These are phyloP conservation scores for Melitaea cinxia DNA, from an alignment of 1,140 invertebrate genomes.

Conservation along the genomic window DNA sequence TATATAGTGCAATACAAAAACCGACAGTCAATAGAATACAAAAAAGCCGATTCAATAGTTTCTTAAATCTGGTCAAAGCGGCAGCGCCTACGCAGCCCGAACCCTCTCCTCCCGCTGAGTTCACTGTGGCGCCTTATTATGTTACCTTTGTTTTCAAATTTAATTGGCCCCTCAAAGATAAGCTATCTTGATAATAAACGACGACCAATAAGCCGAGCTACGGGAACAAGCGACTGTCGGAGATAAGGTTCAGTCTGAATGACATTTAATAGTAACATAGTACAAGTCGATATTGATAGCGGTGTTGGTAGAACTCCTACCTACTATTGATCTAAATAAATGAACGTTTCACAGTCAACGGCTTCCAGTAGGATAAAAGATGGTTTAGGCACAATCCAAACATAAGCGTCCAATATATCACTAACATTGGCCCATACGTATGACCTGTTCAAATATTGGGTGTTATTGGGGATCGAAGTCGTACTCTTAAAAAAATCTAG, in stretches of 20 bases:
- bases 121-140: slow-evolving; percentile 78
- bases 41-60: slow-evolving; percentile 52
- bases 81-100: slow-evolving; percentile 68
- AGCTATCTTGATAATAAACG: slow-evolving; percentile 81
- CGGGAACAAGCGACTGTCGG: slow-evolving; percentile 63
- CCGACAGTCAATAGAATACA: slow-evolving; percentile 21
- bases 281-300: slow-evolving; percentile 28
- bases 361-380: no score
- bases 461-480: no score
- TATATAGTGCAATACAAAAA: not conserved
- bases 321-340: not conserved
- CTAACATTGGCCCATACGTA: no score
- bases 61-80: slow-evolving; percentile 64
- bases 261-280: slow-evolving; percentile 62
- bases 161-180: slow-evolving; percentile 80
- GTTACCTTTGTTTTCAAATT: slow-evolving; percentile 81
- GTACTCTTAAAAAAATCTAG: no score
- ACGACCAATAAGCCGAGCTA: slow-evolving; percentile 77
- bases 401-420: no score
- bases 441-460: no score
- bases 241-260: slow-evolving; percentile 64
- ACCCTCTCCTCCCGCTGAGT: slow-evolving; percentile 40
- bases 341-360: no score
- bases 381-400: no score
- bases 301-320: slow-evolving; percentile 11